phyloP scores from a whole-genome alignment of 2,888 invertebrate species.

The Tenthredo mesomela region DNA sequence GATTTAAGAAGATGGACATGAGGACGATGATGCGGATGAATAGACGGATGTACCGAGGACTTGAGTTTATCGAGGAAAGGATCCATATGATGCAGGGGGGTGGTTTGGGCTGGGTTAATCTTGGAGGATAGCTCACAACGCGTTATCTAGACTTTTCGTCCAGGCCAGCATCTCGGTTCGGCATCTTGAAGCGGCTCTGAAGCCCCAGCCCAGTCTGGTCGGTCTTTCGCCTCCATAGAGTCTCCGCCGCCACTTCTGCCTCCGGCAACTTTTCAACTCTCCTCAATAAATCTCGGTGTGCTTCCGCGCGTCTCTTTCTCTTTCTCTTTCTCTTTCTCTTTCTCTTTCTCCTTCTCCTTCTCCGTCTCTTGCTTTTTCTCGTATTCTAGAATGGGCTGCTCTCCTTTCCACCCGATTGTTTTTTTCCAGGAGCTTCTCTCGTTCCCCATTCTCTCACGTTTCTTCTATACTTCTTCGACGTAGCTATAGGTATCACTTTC shows the following conservation, averaged over 20 bases:
- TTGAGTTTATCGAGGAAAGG: constrained; percentile 49
- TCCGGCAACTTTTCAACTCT: constrained; percentile 70
- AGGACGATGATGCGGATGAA: neutral
- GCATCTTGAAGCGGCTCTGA: neutral
- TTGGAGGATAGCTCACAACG: constrained; percentile 66
- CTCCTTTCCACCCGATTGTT: neutral
- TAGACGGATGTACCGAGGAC: constrained; percentile 27
- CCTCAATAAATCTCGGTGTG: constrained; percentile 68
- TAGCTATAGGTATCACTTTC: neutral
- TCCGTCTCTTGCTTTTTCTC: neutral
- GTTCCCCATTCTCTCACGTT: neutral
- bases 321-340: neutral
- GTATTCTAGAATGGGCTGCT: neutral
- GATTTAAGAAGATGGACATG: constrained; percentile 6
- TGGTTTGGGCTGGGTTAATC: constrained; percentile 64
- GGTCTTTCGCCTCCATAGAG: constrained; percentile 38
- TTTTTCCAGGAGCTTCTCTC: neutral
- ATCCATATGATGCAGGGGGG: constrained; percentile 52
- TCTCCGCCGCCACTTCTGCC: constrained; percentile 40
- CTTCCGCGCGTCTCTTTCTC: constrained; percentile 34
- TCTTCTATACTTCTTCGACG: constrained; percentile 15
- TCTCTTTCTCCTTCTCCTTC: neutral
- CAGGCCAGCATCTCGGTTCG: constrained; percentile 24
- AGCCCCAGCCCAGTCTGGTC: constrained; percentile 22
- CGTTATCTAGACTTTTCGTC: constrained; percentile 63